Conservation (phyloP, 1,140 invertebrate genomes). For the Drosophila tsacasi region DNA sequence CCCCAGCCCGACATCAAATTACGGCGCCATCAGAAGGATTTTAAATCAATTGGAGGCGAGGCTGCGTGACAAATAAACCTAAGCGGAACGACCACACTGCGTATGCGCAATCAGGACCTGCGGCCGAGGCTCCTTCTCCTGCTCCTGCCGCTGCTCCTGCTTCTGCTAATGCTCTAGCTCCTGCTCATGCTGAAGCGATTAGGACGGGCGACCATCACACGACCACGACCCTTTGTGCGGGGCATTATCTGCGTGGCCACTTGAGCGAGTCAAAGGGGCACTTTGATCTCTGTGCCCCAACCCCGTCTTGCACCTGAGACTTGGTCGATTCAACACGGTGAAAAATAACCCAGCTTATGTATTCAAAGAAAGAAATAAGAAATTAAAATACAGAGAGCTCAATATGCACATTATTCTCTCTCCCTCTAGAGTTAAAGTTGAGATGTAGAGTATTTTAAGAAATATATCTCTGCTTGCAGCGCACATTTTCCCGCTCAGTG, state of each 20-base stretch:
- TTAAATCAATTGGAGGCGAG: constrained; percentile 40
- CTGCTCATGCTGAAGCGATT: constrained; percentile 25
- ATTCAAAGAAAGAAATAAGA: not conserved
- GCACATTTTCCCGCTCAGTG: not conserved
- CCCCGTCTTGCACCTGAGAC: constrained; percentile 13
- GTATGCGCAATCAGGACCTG: constrained; percentile 52
- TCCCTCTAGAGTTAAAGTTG: no score
- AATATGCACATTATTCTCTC: not conserved
- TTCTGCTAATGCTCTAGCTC: not conserved
- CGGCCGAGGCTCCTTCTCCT: constrained; percentile 3
- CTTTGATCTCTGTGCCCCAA: constrained; percentile 61
- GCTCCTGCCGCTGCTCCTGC: constrained; percentile 2
- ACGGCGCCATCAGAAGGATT: constrained; percentile 45
- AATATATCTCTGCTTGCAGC: no score
- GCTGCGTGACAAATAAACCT: constrained; percentile 41
- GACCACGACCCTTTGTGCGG: constrained; percentile 54
- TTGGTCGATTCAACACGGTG: constrained; percentile 1
- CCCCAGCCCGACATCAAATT: constrained; percentile 15
- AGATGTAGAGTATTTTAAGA: no score
- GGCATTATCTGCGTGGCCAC: constrained; percentile 65
- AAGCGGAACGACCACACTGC: constrained; percentile 31
- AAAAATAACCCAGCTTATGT: not conserved
- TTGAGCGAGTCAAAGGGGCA: constrained; percentile 69
- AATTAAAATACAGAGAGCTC: not conserved
- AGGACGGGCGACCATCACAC: constrained; percentile 12